Conservation (phyloP, 2,888 invertebrate genomes). For the Drosophila limbata region DNA sequence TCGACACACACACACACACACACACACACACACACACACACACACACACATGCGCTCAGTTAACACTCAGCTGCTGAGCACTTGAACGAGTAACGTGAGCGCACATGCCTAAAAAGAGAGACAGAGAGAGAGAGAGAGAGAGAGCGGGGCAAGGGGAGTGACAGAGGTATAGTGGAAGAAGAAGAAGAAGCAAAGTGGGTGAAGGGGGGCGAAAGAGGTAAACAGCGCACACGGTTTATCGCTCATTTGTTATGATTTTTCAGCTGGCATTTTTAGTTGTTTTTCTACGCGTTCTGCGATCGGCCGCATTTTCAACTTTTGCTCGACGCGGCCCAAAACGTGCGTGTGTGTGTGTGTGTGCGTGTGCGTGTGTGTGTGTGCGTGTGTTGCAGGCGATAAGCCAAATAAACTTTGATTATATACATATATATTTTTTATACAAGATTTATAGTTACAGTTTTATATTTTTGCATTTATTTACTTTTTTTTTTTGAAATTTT, state of each 20-base stretch:
- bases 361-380: neutral
- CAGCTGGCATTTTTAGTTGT: slow-evolving; percentile 78
- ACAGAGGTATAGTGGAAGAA: neutral
- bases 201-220: neutral
- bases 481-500: neutral
- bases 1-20: slow-evolving; percentile 22
- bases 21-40: slow-evolving; percentile 28
- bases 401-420: slow-evolving; percentile 8
- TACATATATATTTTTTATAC: neutral
- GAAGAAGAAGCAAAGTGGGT: neutral
- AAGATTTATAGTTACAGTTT: neutral
- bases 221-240: slow-evolving; percentile 39
- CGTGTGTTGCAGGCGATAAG: slow-evolving; percentile 22
- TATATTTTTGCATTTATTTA: neutral
- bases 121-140: neutral
- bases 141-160: no score
- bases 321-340: slow-evolving; percentile 30
- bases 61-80: slow-evolving; percentile 22
- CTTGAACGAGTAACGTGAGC: slow-evolving; percentile 24
- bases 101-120: neutral
- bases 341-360: slow-evolving; percentile 28
- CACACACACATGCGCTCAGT: slow-evolving; percentile 14
- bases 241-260: slow-evolving; percentile 81
- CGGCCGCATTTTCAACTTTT: slow-evolving; percentile 66
- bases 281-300: slow-evolving; percentile 80